These are phyloP conservation scores for Fringilla coelebs DNA, from an alignment of 2,797 vertebrate genomes.

Conservation along the genomic window DNA sequence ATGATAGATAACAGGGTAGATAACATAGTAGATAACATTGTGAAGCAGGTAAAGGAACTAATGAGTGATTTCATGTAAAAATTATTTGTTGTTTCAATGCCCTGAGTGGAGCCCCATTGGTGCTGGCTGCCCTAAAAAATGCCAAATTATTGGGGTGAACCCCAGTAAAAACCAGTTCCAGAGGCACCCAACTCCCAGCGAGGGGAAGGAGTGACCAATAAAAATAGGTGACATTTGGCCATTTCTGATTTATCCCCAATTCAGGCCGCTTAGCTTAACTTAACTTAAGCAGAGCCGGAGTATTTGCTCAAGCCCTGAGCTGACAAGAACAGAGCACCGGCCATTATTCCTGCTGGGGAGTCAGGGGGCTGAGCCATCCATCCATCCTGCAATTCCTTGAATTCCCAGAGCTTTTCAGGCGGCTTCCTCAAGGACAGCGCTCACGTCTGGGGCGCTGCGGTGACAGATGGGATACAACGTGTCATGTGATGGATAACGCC, in stretches of 20 bases:
- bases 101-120: background rate
- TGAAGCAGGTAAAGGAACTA: background rate
- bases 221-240: constrained; percentile 29
- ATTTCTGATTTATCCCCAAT: constrained; percentile 48
- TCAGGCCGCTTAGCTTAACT: constrained; percentile 30
- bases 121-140: background rate
- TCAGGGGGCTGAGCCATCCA: constrained; percentile 75
- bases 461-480: constrained; percentile 81
- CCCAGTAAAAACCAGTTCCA: constrained; percentile 4
- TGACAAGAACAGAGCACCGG: constrained; percentile 78
- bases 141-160: constrained; percentile 10
- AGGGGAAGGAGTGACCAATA: background rate
- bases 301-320: constrained; percentile 70
- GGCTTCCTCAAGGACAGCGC: constrained; percentile 77
- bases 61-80: background rate
- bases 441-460: constrained; percentile 68
- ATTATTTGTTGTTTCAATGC: background rate
- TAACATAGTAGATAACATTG: background rate
- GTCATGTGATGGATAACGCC: constrained; percentile 84
- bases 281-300: constrained; percentile 37
- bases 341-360: constrained; percentile 75
- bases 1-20: too few relatives aligned
- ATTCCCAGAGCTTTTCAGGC: constrained; percentile 75
- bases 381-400: constrained; percentile 78
- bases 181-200: background rate